A percentile compares a stretch with the other conserved stretches of the same genome.
phyloP scores from a whole-genome alignment of 2,113 vertebrate genomes.

The Epinephelus moara region DNA sequence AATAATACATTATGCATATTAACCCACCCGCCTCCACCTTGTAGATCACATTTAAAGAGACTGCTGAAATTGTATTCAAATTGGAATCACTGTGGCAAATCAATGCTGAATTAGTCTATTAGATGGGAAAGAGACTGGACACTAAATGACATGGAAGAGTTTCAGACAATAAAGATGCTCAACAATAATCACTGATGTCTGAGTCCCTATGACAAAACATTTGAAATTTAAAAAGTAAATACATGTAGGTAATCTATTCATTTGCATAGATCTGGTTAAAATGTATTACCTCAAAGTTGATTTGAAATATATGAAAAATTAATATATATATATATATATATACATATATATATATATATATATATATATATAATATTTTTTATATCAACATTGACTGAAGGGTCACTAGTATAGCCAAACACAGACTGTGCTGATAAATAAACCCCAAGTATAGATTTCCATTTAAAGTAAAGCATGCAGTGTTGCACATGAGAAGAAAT shows the following conservation, averaged over 20 bases:
- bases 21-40: not conserved
- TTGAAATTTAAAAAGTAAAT: too few species aligned
- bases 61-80: slow-evolving; percentile 1
- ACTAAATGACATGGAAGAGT: slow-evolving; percentile 25
- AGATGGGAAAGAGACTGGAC: not conserved
- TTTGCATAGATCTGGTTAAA: too few species aligned
- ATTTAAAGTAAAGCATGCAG: not conserved
- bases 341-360: too few species aligned
- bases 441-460: not conserved
- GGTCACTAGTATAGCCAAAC: not conserved
- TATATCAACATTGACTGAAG: not conserved
- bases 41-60: not conserved
- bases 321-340: too few species aligned
- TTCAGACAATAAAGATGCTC: not conserved
- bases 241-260: not conserved
- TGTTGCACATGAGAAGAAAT: not conserved
- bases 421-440: not conserved
- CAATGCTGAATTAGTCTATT: slow-evolving; percentile 18
- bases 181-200: not conserved
- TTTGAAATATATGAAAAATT: not conserved
- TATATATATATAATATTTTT: too few species aligned
- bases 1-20: not conserved
- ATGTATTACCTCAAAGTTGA: not conserved
- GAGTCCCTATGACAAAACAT: not conserved
- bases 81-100: slow-evolving; percentile 1